Evolutionary conservation across 2,888 invertebrate genomes (phyloP), one percentile per base, ranked within the genome.

Genomic region (Leucophenga montana): DNA sequence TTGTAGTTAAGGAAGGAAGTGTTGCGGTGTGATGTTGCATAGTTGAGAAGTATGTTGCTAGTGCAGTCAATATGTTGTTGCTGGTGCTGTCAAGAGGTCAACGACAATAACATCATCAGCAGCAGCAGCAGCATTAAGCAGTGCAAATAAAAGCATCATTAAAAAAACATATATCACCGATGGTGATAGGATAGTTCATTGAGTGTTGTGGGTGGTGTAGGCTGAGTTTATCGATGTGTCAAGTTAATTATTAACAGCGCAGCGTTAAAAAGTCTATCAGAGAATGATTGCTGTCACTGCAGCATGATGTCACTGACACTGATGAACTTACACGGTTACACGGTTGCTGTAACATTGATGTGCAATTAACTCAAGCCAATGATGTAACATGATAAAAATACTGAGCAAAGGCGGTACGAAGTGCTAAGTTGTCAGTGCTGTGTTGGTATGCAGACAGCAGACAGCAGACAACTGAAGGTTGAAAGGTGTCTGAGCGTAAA

Each of bases 181-280:
- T 13, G 18, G 5, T 50, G 16, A 50, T 18, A 50, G n/a, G 13
- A 18, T 57, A 39, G 71, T 67, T 54, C 67, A 39, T 20, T 16
- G 44, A 2, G 39, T 46, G 8, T 44, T 39, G 22, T 39, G 6
- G 27, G 16, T 50, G 6, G 50, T 50, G 50, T 18, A 16, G 4
- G 46, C 46, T 6, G 46, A 46, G n/a, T 46, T 46, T 13, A 46
- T n/a, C 46, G 80, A 81, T 81, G 79, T 73, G 80, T 78, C 82
- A 80, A 80, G 73, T 81, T 81, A 82, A 81, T 81, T 81, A 81
- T 81, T 81, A 82, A 81, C 81, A 80, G 78, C 79, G 79, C 82
- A 77, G 56, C 61, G 54, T 62, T 20, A 48, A 67, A 64, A 69
- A 57, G 67, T 70, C 48, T 56, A 67, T 64, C 67, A 39, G 39